Conservation (phyloP, 2,888 invertebrate genomes). For the Acleris sparsana region DNA sequence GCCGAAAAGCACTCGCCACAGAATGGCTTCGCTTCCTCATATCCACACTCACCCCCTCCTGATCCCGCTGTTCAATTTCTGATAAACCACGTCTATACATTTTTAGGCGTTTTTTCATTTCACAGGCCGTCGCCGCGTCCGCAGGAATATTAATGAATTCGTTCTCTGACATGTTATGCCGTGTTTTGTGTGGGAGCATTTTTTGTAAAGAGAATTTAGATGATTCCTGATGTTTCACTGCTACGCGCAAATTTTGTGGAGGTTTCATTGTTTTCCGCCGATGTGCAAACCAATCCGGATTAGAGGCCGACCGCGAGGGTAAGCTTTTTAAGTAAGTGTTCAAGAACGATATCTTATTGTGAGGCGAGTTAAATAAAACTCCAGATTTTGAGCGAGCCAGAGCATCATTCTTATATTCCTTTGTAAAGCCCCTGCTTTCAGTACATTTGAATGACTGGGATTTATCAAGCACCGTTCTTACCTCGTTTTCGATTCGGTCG, state of each 20-base stretch:
- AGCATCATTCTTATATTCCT: slow-evolving; percentile 48
- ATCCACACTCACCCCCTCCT: slow-evolving; percentile 51
- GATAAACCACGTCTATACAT: slow-evolving; percentile 79
- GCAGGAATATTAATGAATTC: slow-evolving; percentile 72
- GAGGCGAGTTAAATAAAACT: slow-evolving; percentile 65
- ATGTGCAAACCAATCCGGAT: slow-evolving; percentile 73
- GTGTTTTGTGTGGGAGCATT: slow-evolving; percentile 50
- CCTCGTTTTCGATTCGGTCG: slow-evolving; percentile 55
- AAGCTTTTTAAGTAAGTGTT: slow-evolving; percentile 81
- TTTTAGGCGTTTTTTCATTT: slow-evolving; percentile 77
- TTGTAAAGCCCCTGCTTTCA: slow-evolving; percentile 49
- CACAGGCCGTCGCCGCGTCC: slow-evolving; percentile 72
- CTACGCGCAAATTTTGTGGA: slow-evolving; percentile 51
- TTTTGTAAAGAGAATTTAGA: slow-evolving; percentile 55
- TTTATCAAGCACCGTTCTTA: slow-evolving; percentile 60
- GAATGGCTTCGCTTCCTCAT: slow-evolving; percentile 70
- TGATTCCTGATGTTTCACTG: slow-evolving; percentile 50
- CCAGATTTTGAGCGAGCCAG: slow-evolving; percentile 72
- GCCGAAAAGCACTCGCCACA: slow-evolving; percentile 58
- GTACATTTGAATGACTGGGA: slow-evolving; percentile 72
- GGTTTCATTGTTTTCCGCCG: slow-evolving; percentile 60
- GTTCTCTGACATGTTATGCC: slow-evolving; percentile 65
- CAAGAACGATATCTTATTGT: slow-evolving; percentile 78
- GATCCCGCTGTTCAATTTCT: slow-evolving; percentile 64
- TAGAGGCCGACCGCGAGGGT: slow-evolving; percentile 67